These are phyloP conservation scores for Trachelus iudaicus DNA, from an alignment of 2,888 invertebrate species.

Conservation along the genomic window DNA sequence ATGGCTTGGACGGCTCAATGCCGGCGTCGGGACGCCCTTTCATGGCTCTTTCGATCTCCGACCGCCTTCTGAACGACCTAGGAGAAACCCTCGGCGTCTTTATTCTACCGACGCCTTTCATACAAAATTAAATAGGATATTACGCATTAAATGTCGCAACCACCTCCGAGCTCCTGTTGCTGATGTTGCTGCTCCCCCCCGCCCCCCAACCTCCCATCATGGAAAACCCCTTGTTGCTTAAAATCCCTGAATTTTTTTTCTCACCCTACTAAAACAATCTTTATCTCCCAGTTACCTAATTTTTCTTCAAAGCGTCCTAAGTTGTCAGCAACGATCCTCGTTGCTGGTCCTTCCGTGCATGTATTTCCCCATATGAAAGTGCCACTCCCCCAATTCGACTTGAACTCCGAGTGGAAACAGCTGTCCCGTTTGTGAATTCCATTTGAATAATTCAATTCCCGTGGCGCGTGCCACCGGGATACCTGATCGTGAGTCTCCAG, in stretches of 20 bases:
- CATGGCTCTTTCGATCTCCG: constrained; percentile 22
- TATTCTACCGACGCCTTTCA: constrained; percentile 58
- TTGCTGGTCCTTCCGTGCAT: not conserved
- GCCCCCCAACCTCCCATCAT: not conserved
- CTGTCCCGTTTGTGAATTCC: constrained; percentile 54
- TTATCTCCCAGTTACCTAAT: not conserved
- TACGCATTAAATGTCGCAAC: constrained; percentile 59
- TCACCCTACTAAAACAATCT: not conserved
- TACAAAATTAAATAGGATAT: constrained; percentile 62
- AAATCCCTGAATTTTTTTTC: not conserved
- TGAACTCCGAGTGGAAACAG: constrained; percentile 37
- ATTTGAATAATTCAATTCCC: constrained; percentile 57
- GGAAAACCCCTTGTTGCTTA: not conserved
- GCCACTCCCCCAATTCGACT: constrained; percentile 33
- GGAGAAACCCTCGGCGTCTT: constrained; percentile 37
- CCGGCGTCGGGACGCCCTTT: constrained; percentile 22
- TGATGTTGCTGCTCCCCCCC: not conserved
- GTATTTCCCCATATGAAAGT: constrained; percentile 10
- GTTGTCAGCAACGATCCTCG: not conserved
- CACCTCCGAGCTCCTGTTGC: not conserved
- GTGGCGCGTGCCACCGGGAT: constrained; percentile 52
- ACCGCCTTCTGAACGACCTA: constrained; percentile 18
- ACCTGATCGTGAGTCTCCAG: constrained; percentile 12
- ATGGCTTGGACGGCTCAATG: constrained; percentile 63
- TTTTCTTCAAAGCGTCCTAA: not conserved